Evolutionary conservation across 1,140 invertebrate genomes (phyloP).

Genomic region (Scaptomyza graminum): DNA sequence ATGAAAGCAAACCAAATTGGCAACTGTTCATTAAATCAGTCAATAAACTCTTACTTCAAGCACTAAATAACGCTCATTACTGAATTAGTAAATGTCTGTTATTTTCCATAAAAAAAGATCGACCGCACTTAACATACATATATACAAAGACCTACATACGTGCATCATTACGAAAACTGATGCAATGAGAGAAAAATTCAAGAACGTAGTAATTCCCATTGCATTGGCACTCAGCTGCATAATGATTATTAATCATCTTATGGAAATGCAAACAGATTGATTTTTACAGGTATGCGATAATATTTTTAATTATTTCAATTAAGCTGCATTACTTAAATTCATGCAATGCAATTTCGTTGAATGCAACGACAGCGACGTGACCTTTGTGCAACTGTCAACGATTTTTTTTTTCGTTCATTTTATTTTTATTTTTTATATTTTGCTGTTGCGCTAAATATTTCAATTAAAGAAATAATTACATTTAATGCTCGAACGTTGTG

Average conservation of each 20-base stretch:
- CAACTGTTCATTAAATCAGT: conserved; percentile 5
- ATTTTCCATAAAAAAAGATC: too few species aligned
- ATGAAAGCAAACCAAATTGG: not conserved
- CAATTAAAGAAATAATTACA: conserved; percentile 81
- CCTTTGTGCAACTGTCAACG: conserved; percentile 70
- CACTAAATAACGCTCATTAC: not conserved
- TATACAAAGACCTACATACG: too few species aligned
- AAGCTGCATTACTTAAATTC: conserved; percentile 56
- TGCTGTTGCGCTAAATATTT: conserved; percentile 70
- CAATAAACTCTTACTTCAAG: not conserved
- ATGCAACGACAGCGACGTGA: conserved; percentile 66
- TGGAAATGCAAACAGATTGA: conserved; percentile 20
- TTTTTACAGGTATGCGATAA: conserved; percentile 39
- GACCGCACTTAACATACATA: too few species aligned
- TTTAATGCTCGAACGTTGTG: conserved; percentile 58
- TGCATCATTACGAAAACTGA: not conserved
- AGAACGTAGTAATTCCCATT: not conserved
- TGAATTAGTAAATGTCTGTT: not conserved
- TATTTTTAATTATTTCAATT: conserved; percentile 78
- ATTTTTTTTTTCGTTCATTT: conserved; percentile 33
- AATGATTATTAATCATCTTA: conserved; percentile 3
- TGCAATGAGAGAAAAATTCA: not conserved
- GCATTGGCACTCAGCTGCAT: not conserved
- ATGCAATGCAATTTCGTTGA: conserved; percentile 44
- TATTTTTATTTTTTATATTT: conserved; percentile 13